Evolutionary conservation across 1,140 invertebrate species (phyloP).

Genomic region (silkworm (Bombyx mori)): DNA sequence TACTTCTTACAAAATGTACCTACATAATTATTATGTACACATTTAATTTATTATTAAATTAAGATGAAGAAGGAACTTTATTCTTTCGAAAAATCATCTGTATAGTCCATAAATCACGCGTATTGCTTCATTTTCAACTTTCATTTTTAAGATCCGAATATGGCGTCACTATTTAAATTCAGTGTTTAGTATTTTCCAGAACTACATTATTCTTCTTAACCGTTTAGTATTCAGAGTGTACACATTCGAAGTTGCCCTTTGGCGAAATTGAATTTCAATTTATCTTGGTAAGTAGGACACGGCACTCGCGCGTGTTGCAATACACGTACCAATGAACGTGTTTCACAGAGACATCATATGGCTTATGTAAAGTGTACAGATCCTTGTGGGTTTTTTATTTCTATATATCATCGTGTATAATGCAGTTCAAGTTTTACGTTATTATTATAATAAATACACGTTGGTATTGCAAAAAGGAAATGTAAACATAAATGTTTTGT

Average conservation of each 20-base stretch:
- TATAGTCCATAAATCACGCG: too few species aligned
- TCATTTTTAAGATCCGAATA: background rate
- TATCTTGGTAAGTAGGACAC: slow-evolving; percentile 58
- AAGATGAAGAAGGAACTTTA: too few species aligned
- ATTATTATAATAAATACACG: background rate
- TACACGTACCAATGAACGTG: slow-evolving; percentile 43
- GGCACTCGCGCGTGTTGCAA: slow-evolving; percentile 41
- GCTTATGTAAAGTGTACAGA: slow-evolving; percentile 3
- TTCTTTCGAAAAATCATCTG: too few species aligned
- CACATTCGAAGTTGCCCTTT: slow-evolving; percentile 44
- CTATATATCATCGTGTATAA: too few species aligned
- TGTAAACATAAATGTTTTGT: too few species aligned
- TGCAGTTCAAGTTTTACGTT: background rate
- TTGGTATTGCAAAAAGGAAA: too few species aligned
- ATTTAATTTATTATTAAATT: too few species aligned
- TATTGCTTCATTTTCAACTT: background rate
- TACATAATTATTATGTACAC: too few species aligned
- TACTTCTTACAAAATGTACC: too few species aligned
- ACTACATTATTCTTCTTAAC: slow-evolving; percentile 6
- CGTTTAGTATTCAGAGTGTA: slow-evolving; percentile 35
- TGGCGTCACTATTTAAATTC: too few species aligned
- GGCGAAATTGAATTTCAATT: slow-evolving; percentile 63
- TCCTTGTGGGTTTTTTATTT: too few species aligned
- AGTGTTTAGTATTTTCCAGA: background rate
- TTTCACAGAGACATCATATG: slow-evolving; percentile 32